Base-by-base conservation (phyloP, 2,113 vertebrate genomes). In the Petrocephalus microphthalmus region DNA sequence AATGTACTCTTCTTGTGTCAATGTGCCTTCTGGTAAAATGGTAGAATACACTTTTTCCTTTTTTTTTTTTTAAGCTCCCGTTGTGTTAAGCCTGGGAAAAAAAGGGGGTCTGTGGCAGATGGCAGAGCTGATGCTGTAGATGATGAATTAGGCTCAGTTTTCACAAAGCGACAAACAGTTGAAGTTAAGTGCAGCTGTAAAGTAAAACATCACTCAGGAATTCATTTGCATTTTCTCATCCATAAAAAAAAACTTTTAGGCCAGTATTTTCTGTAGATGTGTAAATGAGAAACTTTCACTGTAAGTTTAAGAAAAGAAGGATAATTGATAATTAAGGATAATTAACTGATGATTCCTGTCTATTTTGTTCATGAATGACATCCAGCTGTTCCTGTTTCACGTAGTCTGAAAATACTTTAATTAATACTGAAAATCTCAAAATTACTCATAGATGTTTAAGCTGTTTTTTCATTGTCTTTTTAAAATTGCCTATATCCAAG, bases 21-120 rank as follows among this genome's bases (percentile, higher is more conserved):
- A 37, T 60, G 86, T 89, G 49, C 91, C 92, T 90, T 88, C 67
- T 54, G 82, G 52, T 90, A 20, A 54, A 81, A 82, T 33, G 74
- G 33, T 57, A 54, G 87, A 33, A 37, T 81, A 54, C 10, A 52
- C n/a, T 20, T 87, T 67, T 87, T 25, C 45, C 10, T 64, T 60
- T 42, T 42, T 42, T 42, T 3, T 42, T 25, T 25, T 25, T 25
- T 25, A 64, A 22, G n/a, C 60, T 52, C 20, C 60, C 20, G 17
- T 71, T 25, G 45, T 64, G 47, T 85, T 85, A 54, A 85, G 84
- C 51, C 10, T 85, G 84, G 25, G 11, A 20, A 85, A 84, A 67
- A 45, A n/a, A 49, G 51, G 29, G 17, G 84, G 25, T 17, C 13
- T 17, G 84, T 7, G 8, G 81, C 81, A 83, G 81, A 83, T 83